These are phyloP conservation scores for Oscheius sp. DNA, from an alignment of 1,140 invertebrate genomes.

Conservation along the genomic window DNA sequence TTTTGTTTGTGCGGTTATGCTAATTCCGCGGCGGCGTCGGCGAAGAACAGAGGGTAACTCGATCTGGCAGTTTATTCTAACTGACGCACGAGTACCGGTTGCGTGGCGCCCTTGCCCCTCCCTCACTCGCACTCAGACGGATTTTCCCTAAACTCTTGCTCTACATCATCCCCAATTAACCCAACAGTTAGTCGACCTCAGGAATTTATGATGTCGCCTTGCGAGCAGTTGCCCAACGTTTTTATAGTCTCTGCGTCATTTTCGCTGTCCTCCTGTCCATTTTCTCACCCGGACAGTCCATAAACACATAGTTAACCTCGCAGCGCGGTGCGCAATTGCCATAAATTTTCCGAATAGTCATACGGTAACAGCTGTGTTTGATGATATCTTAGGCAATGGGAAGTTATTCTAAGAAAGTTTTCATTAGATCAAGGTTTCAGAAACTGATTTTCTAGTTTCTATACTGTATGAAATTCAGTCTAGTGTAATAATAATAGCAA, in stretches of 20 bases:
- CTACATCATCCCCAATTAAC: no score
- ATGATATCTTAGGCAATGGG: no score
- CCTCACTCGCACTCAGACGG: neutral
- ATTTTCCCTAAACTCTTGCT: no score
- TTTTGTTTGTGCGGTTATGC: constrained; percentile 11
- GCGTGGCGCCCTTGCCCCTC: neutral
- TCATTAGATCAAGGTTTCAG: no score
- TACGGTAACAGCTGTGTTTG: constrained; percentile 2
- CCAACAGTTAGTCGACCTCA: no score
- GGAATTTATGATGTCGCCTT: no score
- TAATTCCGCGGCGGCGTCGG: neutral
- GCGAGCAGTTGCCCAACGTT: neutral
- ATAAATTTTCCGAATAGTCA: constrained; percentile 3
- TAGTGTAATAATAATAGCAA: no score
- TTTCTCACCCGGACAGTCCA: neutral
- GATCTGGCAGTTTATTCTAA: constrained; percentile 3
- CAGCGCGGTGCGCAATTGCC: neutral
- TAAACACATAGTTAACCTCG: constrained; percentile 5
- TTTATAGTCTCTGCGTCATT: neutral
- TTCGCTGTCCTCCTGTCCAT: neutral
- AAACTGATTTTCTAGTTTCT: no score
- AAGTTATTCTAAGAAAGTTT: no score
- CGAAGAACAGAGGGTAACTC: neutral
- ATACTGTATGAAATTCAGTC: no score
- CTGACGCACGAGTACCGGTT: neutral